Base-by-base conservation (phyloP, 2,888 invertebrate species). In the Nebria brevicollis region DNA sequence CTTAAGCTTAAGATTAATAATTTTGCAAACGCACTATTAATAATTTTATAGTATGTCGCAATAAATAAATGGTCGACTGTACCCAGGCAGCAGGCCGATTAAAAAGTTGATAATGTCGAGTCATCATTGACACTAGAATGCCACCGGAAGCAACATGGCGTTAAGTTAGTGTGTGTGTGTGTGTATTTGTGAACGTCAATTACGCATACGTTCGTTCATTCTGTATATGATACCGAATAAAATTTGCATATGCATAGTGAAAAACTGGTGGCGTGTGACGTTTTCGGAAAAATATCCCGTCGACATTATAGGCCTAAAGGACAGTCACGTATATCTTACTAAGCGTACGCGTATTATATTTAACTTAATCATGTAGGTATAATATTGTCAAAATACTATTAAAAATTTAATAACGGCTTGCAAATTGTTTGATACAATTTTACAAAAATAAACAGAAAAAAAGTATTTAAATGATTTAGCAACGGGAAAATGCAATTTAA, bases 11-110 rank as follows among this genome's bases (percentile, higher is more conserved):
- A 1, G 5, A 34, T 34, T 2, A 34, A 1, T 34, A 34, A 34
- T 34, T 34, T 34, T 0, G 34, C 34, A 34, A 34, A 34, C 34
- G 34, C 34, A 34, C 2, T 34, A 34, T 34, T 4, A 4, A 34
- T 34, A 34, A 20, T 20, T 20, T 20, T 34, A 34, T 34, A 34
- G 34, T 34, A 34, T 34, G 34, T 34, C 34, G 34, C 54, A 54
- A 54, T 54, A 54, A 54, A 54, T 13, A 54, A 6, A 11, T 54
- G 54, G 54, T 54, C 54, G 54, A 54, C 54, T 54, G 54, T 54
- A 54, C 54, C 54, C 54, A 54, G 54, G 54, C 54, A 54, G 54
- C 54, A 54, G 54, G 54, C 54, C 54, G 54, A 54, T 54, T 54
- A 54, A 54, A 54, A 54, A 54, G 54, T 54, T 54, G 54, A 54